Percentiles rank a stretch among this genome's conserved stretches.
phyloP scores from a whole-genome alignment of 2,797 vertebrate genomes.

The Pangasius macronema region DNA sequence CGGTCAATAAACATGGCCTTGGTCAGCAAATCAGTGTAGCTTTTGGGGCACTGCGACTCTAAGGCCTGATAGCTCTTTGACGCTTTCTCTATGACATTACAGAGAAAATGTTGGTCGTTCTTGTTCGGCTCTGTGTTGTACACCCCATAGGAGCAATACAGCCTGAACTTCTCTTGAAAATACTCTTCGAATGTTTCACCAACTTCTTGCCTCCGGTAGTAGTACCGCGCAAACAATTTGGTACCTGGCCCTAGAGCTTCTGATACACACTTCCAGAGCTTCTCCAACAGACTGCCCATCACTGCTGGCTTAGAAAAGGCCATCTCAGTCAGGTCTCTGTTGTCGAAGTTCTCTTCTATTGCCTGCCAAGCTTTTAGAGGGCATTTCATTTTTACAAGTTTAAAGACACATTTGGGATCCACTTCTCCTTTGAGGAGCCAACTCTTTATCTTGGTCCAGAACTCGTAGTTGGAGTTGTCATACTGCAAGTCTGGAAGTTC shows the following conservation, averaged over 20 bases:
- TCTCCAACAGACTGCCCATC: background rate
- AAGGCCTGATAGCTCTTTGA: background rate
- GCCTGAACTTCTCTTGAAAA: constrained; percentile 18
- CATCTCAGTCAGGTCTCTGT: background rate
- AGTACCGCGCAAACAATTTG: background rate
- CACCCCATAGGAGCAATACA: constrained; percentile 14
- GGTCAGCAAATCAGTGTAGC: background rate
- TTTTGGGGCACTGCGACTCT: background rate
- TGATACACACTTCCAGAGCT: background rate
- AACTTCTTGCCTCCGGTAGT: background rate
- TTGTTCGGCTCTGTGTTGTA: background rate
- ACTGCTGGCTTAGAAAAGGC: background rate
- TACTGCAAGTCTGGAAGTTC: constrained; percentile 19
- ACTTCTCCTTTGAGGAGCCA: background rate
- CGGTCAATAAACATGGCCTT: background rate
- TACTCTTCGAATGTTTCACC: constrained; percentile 18
- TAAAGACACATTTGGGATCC: background rate
- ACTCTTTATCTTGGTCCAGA: constrained; percentile 33
- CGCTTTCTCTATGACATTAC: background rate
- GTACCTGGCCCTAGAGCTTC: constrained; percentile 20
- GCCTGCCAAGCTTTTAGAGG: background rate
- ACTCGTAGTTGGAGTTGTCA: constrained; percentile 15
- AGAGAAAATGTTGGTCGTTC: background rate
- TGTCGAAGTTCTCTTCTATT: background rate
- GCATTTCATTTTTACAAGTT: constrained; percentile 1